These are phyloP conservation scores for Macrochelys suwanniensis DNA, from an alignment of 2,797 vertebrate genomes.

Conservation along the genomic window DNA sequence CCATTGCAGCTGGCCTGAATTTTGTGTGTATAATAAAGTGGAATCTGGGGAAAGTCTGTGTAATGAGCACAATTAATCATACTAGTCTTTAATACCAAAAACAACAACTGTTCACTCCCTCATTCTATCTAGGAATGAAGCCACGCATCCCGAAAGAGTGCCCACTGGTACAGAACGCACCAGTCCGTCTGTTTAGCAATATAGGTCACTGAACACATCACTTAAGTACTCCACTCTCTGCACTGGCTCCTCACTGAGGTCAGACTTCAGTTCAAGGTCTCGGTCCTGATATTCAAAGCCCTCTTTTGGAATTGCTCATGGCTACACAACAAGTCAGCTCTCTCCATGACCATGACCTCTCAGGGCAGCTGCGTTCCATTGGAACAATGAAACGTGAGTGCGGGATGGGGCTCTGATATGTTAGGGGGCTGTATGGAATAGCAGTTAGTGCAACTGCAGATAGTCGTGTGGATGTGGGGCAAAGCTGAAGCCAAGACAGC, in stretches of 20 bases:
- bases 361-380: background rate
- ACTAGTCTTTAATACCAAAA: background rate
- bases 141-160: background rate
- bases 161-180: background rate
- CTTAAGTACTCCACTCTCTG: background rate
- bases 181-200: background rate
- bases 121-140: background rate
- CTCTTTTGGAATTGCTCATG: background rate
- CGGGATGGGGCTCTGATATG: constrained; percentile 12
- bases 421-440: background rate
- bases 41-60: background rate
- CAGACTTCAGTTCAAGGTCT: background rate
- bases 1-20: background rate
- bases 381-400: background rate
- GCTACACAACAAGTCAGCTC: background rate
- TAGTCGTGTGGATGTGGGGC: constrained; percentile 19
- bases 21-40: background rate
- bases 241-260: background rate
- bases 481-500: background rate
- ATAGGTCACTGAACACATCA: background rate
- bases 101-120: background rate
- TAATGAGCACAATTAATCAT: background rate
- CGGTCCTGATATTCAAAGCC: background rate
- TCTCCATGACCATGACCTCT: background rate
- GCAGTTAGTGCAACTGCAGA: constrained; percentile 46